Percentiles rank a stretch among this genome's conserved stretches.
Evolutionary conservation across 2,797 vertebrate species (phyloP).

Genomic region (Brachymystax lenok): DNA sequence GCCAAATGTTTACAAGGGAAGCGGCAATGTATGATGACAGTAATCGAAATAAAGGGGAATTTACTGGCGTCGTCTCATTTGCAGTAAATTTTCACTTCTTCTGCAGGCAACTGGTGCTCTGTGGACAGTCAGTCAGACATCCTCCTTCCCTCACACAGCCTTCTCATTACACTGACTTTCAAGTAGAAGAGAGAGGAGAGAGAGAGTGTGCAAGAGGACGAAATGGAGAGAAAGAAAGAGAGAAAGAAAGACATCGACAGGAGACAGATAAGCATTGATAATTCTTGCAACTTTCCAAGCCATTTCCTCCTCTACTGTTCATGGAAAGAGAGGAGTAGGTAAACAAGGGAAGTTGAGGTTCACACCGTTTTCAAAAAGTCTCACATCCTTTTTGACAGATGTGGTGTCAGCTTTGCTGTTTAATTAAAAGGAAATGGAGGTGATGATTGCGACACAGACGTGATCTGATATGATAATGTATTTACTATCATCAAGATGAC

Average conservation of each 20-base stretch:
- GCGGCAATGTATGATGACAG: constrained; percentile 94
- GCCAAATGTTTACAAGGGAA: constrained; percentile 95
- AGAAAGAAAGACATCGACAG: constrained; percentile 39
- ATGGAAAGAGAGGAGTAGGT: constrained; percentile 44
- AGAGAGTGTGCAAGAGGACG: constrained; percentile 55
- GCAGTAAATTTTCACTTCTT: constrained; percentile 75
- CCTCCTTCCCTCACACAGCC: constrained; percentile 69
- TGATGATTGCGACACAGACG: constrained; percentile 74
- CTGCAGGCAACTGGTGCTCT: constrained; percentile 90
- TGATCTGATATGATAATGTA: constrained; percentile 73
- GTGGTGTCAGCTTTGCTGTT: constrained; percentile 72
- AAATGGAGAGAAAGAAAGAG: constrained; percentile 26
- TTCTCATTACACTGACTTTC: constrained; percentile 78
- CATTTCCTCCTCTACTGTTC: constrained; percentile 70
- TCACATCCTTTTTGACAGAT: constrained; percentile 79
- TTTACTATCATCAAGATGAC: constrained; percentile 77
- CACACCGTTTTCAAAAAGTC: constrained; percentile 75
- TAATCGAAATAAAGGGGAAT: constrained; percentile 99
- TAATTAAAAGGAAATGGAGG: constrained; percentile 81
- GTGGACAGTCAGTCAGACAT: constrained; percentile 84
- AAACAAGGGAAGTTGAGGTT: constrained; percentile 60
- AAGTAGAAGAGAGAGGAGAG: constrained; percentile 64
- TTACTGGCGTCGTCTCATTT: constrained; percentile 89
- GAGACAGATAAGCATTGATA: constrained; percentile 73
- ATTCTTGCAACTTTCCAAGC: constrained; percentile 78